Percentiles rank a stretch among this genome's conserved stretches.
These are phyloP conservation scores for Diceros bicornis DNA, from an alignment of 2,797 vertebrate genomes.

Conservation along the genomic window DNA sequence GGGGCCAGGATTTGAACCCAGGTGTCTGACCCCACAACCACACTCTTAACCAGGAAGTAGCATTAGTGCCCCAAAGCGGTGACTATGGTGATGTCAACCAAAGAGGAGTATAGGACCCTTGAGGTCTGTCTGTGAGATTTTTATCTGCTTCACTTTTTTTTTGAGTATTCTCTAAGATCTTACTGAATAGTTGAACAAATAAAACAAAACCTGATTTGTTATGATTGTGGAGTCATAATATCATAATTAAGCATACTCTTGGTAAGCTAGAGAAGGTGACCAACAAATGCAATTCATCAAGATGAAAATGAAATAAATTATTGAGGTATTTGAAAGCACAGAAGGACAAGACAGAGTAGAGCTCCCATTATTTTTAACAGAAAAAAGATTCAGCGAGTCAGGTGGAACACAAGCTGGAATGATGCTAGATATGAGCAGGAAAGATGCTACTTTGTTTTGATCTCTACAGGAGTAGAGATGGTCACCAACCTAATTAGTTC, in stretches of 20 bases:
- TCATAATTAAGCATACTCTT: not conserved
- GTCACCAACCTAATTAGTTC: not conserved
- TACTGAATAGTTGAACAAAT: constrained; percentile 4
- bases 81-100: not conserved
- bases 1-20: not conserved
- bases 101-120: not conserved
- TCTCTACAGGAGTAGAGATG: not conserved
- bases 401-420: not conserved
- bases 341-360: not conserved
- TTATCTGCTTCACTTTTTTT: not conserved
- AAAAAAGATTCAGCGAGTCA: not conserved
- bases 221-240: not conserved
- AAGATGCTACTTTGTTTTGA: not conserved
- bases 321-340: not conserved
- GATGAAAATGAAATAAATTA: not conserved
- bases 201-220: not conserved
- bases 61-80: not conserved
- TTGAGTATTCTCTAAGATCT: not conserved
- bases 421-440: not conserved
- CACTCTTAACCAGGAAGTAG: not conserved
- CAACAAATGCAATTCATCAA: not conserved
- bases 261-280: not conserved
- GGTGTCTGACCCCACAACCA: not conserved
- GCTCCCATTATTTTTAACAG: not conserved
- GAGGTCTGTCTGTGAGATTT: not conserved